Base-by-base conservation (phyloP, 1,140 invertebrate species). In the Liolophura sinensis region DNA sequence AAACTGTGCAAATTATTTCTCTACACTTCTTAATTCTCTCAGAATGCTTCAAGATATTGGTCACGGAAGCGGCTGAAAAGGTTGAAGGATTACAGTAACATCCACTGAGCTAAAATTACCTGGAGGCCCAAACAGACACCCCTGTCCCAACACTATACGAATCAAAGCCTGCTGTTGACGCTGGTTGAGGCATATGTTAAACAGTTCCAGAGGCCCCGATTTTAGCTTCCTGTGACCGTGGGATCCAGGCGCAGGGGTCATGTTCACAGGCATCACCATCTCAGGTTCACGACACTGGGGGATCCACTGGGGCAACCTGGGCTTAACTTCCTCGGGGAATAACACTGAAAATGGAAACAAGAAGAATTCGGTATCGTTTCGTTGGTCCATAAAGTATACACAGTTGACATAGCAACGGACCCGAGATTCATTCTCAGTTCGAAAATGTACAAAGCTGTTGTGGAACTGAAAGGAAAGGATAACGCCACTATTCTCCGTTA, bases 61-160 rank as follows among this genome's bases (percentile, higher is more conserved):
- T n/a, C n/a, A n/a, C n/a, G n/a, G n/a, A n/a, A n/a, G n/a, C n/a
- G n/a, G n/a, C n/a, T n/a, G n/a, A n/a, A n/a, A n/a, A n/a, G n/a
- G n/a, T n/a, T n/a, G n/a, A n/a, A n/a, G n/a, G n/a, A n/a, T n/a
- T n/a, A n/a, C n/a, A n/a, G n/a, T n/a, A n/a, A n/a, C n/a, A n/a
- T n/a, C n/a, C n/a, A n/a, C n/a, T n/a, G 31, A 40, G 3, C 31
- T 40, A 3, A 40, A 40, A 40, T 61, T 67, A 79, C 95, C 95
- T 1, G 95, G 95, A 51, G 96, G 95, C 4, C 96, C 96, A 85
- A 92, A 97, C 67, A 98, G 91, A 16, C 91, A 84, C 12, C 89
- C 71, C 60, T 80, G 75, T 16, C 84, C 82, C 16, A 76, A 88
- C 12, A 97, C 73, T 65, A 97, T 91, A 78, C 94, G 91, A 49